phyloP scores from a whole-genome alignment of 2,797 vertebrate species.

The Tarsius wallacei region DNA sequence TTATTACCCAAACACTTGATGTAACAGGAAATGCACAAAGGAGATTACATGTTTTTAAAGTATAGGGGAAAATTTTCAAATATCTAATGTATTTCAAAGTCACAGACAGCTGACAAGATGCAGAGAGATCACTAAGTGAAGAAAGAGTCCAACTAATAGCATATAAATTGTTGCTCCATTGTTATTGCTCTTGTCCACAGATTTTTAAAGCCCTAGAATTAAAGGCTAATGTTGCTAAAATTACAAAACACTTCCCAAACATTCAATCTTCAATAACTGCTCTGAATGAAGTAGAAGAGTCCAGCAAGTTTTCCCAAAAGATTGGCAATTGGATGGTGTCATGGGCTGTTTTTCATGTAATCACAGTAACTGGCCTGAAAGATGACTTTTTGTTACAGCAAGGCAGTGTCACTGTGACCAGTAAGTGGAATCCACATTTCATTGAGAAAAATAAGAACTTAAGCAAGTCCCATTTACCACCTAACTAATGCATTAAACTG shows the following conservation, averaged over 20 bases:
- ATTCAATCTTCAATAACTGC: not conserved
- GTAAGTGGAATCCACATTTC: not conserved
- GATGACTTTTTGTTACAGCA: not conserved
- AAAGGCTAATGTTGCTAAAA: conserved; percentile 10
- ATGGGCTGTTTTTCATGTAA: not conserved
- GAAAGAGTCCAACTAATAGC: not conserved
- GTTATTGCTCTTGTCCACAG: not conserved
- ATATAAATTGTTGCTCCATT: not conserved
- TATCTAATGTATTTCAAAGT: not conserved
- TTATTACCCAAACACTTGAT: not conserved
- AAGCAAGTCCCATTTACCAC: not conserved
- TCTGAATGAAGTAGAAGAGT: not conserved
- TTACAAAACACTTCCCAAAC: conserved; percentile 35
- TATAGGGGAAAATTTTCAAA: not conserved
- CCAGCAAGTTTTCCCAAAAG: not conserved
- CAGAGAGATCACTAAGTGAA: not conserved
- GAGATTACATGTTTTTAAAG: conserved; percentile 43
- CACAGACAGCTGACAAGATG: not conserved
- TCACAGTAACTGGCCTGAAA: not conserved
- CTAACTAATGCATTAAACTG: not conserved
- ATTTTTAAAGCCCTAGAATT: not conserved
- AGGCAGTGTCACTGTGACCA: accelerated
- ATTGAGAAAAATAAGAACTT: not conserved
- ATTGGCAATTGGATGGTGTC: accelerated
- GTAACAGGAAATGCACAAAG: not conserved